A percentile compares a stretch with the other conserved stretches of the same genome.
Conservation (phyloP, 2,113 vertebrate species). For the Dolichotis patagonum region DNA sequence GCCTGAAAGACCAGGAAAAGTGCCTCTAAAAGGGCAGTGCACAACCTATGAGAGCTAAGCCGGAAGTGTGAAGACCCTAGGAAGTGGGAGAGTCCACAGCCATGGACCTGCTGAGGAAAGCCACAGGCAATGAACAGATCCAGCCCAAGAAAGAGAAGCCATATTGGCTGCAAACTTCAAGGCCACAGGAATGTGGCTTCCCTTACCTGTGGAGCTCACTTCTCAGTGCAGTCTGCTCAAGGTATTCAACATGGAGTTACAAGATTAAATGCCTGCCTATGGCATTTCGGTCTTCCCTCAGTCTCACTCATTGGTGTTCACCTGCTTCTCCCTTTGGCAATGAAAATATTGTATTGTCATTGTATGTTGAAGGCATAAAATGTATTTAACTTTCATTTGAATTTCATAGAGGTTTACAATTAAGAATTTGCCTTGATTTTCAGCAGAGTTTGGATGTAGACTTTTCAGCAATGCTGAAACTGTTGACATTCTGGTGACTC, state of each 20-base stretch:
- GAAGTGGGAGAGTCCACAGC: background rate
- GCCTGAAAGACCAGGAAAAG: background rate
- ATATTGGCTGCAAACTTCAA: background rate
- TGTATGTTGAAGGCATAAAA: too few relatives aligned
- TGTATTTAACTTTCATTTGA: background rate
- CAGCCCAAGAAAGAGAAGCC: background rate
- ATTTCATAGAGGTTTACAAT: background rate
- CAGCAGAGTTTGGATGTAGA: background rate
- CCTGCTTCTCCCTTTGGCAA: background rate
- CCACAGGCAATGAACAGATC: background rate
- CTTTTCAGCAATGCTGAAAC: background rate
- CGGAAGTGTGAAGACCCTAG: background rate
- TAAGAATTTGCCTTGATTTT: background rate
- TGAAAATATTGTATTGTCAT: background rate
- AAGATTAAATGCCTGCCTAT: background rate
- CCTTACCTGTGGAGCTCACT: background rate
- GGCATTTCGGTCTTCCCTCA: background rate
- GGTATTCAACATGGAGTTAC: background rate
- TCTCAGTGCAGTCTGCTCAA: background rate
- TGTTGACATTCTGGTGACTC: background rate
- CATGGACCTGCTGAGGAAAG: background rate
- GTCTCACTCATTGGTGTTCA: background rate
- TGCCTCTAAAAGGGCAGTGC: background rate
- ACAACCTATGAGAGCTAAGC: background rate
- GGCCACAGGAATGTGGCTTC: background rate